Conservation (phyloP, 2,888 invertebrate genomes). For the Volucella inflata region DNA sequence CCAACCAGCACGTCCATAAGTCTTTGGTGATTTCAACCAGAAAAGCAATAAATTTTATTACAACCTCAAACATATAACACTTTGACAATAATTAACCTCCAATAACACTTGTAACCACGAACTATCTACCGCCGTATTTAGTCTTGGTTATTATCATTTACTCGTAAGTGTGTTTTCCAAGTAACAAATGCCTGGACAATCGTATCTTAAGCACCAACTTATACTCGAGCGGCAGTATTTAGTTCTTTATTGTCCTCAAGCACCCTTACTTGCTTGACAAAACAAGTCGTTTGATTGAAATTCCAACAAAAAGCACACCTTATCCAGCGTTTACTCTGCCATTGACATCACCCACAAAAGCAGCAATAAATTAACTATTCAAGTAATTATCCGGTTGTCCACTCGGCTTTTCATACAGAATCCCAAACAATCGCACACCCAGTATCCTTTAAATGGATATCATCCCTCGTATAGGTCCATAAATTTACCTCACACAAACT, state of each 20-base stretch:
- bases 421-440: constrained; percentile 1
- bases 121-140: not conserved
- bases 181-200: constrained; percentile 2
- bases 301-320: constrained; percentile 15
- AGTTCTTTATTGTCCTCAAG: constrained; percentile 36
- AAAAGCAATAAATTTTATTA: too few species aligned
- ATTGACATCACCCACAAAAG: constrained; percentile 13
- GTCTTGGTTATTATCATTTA: not conserved
- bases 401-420: constrained; percentile 18
- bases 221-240: constrained; percentile 32
- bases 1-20: not conserved
- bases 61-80: not conserved
- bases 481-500: constrained; percentile 36
- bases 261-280: constrained; percentile 20
- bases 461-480: constrained; percentile 11
- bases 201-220: constrained; percentile 19
- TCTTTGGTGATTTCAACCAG: not conserved
- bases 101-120: not conserved
- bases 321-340: not conserved
- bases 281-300: constrained; percentile 47
- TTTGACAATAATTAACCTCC: constrained; percentile 18
- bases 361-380: constrained; percentile 55
- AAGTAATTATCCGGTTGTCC: constrained; percentile 60
- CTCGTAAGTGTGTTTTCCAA: not conserved
- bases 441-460: constrained; percentile 31